These are phyloP conservation scores for Epinephelus awoara DNA, from an alignment of 2,797 vertebrate species.

Conservation along the genomic window DNA sequence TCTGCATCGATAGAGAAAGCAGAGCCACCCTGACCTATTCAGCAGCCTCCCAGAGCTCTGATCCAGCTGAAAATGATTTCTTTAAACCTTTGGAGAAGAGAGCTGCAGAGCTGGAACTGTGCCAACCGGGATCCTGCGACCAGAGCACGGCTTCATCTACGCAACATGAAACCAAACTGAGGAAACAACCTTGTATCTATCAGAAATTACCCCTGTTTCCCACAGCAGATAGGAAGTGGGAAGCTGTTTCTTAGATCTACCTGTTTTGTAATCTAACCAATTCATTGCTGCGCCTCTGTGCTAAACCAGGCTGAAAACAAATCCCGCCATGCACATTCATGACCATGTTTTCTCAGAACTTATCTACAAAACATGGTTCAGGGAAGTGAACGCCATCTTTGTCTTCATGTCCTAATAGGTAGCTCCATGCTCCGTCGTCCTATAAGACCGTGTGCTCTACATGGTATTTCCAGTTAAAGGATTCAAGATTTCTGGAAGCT, in stretches of 20 bases:
- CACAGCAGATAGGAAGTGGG: constrained; percentile 8
- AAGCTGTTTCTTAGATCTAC: constrained; percentile 30
- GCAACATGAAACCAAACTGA: constrained; percentile 41
- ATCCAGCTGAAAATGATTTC: constrained; percentile 56
- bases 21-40: constrained; percentile 52
- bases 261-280: constrained; percentile 41
- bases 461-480: constrained; percentile 52
- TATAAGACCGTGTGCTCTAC: constrained; percentile 21
- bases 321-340: constrained; percentile 67
- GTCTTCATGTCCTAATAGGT: neutral
- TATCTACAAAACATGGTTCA: constrained; percentile 46
- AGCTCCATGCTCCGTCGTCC: constrained; percentile 6
- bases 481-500: constrained; percentile 47
- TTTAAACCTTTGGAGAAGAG: constrained; percentile 50
- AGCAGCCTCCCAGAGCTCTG: constrained; percentile 48
- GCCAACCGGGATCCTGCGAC: constrained; percentile 39
- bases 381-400: constrained; percentile 39
- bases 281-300: constrained; percentile 17
- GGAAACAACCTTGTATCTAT: constrained; percentile 30
- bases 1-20: constrained; percentile 35
- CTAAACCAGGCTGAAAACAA: constrained; percentile 53
- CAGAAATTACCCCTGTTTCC: constrained; percentile 20
- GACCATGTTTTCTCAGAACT: constrained; percentile 67
- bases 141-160: constrained; percentile 31
- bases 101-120: constrained; percentile 46